Percentiles rank a stretch among this genome's conserved stretches.
These are phyloP conservation scores for Heteronetta atricapilla DNA, from an alignment of 2,113 vertebrate species.

Conservation along the genomic window DNA sequence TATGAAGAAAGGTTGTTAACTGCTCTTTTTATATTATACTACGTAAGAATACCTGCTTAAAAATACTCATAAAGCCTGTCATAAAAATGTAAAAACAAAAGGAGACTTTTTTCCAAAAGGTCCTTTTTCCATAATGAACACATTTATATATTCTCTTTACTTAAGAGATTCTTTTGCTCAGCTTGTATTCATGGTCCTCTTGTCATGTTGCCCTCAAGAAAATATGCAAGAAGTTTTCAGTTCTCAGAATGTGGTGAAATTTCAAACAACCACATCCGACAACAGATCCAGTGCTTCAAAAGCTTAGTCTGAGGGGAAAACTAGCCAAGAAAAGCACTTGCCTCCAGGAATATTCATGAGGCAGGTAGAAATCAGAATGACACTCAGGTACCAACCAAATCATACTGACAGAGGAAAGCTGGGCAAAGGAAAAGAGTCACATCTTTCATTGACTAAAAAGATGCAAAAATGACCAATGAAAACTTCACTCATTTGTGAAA, in stretches of 20 bases:
- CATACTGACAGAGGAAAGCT: not conserved
- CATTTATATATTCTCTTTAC: not conserved
- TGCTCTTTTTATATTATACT: not conserved
- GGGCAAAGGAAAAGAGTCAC: not conserved
- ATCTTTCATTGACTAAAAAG: not conserved
- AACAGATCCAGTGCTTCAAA: not conserved
- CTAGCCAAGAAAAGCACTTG: not conserved
- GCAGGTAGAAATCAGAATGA: not conserved
- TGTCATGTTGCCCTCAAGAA: not conserved
- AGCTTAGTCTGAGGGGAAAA: not conserved
- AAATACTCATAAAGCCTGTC: not conserved
- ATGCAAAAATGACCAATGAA: not conserved
- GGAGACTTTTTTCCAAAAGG: not conserved
- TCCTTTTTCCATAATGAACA: not conserved
- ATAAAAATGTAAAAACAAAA: not conserved
- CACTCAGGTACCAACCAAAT: not conserved
- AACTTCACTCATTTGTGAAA: not conserved
- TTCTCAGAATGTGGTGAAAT: not conserved
- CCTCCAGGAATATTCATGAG: not conserved
- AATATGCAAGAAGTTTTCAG: not conserved
- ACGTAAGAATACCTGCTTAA: not conserved
- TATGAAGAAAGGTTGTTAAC: not conserved
- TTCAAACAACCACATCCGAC: not conserved
- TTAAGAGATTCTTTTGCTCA: not conserved
- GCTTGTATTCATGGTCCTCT: not conserved